Evolutionary conservation across 2,888 invertebrate species (phyloP).

Genomic region (Papilio gigon): DNA sequence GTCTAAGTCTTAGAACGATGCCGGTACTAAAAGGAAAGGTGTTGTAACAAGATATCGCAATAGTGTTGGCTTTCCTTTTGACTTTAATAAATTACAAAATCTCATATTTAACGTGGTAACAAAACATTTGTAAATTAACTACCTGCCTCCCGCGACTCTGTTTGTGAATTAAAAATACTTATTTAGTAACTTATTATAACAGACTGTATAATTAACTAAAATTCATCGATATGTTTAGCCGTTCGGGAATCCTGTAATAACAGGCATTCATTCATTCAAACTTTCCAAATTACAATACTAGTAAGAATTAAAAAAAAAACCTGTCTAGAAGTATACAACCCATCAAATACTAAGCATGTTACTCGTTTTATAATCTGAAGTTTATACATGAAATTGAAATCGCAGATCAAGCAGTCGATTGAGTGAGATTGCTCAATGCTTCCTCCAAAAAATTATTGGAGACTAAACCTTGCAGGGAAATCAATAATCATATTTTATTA

Average conservation of each 20-base stretch:
- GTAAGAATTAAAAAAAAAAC: too few relatives aligned
- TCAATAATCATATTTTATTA: constrained; percentile 21
- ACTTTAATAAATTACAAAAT: not conserved
- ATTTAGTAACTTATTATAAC: too few relatives aligned
- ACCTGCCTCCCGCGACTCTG: too few relatives aligned
- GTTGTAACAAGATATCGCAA: constrained; percentile 23
- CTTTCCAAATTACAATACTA: too few relatives aligned
- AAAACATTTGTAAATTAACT: not conserved
- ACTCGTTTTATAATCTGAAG: not conserved
- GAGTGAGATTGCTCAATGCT: not conserved
- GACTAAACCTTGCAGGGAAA: not conserved
- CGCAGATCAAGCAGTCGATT: not conserved
- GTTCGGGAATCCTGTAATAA: too few relatives aligned
- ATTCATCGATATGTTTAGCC: too few relatives aligned
- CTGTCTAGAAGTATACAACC: not conserved
- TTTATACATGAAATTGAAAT: not conserved
- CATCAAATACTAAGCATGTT: not conserved
- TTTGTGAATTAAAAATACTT: too few relatives aligned
- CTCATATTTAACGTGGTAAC: not conserved
- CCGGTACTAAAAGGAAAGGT: constrained; percentile 24
- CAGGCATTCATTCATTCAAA: too few relatives aligned
- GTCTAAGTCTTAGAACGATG: constrained; percentile 27
- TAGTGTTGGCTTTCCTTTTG: not conserved
- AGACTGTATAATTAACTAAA: too few relatives aligned
- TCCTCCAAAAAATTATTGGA: not conserved